Evolutionary conservation across 1,140 invertebrate genomes (phyloP), one percentile per base, ranked within the genome.

Genomic region (Ceratina japonica): DNA sequence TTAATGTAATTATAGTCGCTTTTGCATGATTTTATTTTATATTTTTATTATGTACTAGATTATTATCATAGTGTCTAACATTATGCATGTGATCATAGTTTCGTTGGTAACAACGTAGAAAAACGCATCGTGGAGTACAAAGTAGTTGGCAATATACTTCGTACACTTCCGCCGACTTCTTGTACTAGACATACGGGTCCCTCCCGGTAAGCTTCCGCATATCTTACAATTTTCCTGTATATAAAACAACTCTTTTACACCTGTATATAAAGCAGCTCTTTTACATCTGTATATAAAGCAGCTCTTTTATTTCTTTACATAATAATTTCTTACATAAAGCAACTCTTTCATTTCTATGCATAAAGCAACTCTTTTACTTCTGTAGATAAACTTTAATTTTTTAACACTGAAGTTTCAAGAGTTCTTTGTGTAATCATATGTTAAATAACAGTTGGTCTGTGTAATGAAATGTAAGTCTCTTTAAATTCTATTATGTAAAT

Each of bases 101-200:
- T 92, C 89, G 87, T 94, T 84, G 94, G 93, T 89, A 92, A 90
- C 90, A 92, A 89, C 75, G 88, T 94, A 92, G 93, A 94, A 90
- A 93, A 83, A 88, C 92, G 92, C 86, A 90, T 91, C 74, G 89
- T 94, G 86, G 92, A 94, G 87, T 94, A 93, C 91, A 90, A 90
- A 81, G 91, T 94, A 88, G 86, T 93, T 71, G 93, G 93, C 72
- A 93, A 93, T 90, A 87, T 92, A 68, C 68, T 88, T 58, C 76
- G 8, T 80, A 88, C 61, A 59, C 77, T 82, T n/a, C 59, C 68
- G 49, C 82, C 70, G 54, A 64, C 86, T 73, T 71, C 75, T 84
- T 81, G 77, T 75, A 62, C 68, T 79, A 87, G 66, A 51, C 87
- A 86, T 75, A 75, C 80, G 52, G 73, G 56, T 54, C 31, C 52